phyloP scores from a whole-genome alignment of 2,888 invertebrate genomes.

The Lithophane leautieri region DNA sequence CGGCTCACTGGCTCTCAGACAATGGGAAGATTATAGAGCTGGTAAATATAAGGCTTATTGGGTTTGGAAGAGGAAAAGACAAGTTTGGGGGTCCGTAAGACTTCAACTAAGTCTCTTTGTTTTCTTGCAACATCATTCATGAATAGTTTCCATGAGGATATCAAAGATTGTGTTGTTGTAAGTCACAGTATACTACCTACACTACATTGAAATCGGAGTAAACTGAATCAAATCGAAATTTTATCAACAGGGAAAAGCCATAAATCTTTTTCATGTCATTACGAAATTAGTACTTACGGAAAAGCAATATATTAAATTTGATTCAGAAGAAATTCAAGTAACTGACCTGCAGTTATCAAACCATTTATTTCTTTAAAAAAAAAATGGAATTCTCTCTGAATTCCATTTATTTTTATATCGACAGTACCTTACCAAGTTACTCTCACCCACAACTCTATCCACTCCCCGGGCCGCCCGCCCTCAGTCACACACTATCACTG shows the following conservation, averaged over 20 bases:
- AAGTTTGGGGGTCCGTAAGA: neutral
- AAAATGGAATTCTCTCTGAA: too few relatives aligned
- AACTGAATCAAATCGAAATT: neutral
- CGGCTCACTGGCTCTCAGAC: constrained; percentile 73
- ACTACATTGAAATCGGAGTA: too few relatives aligned
- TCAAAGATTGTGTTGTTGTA: neutral
- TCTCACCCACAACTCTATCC: constrained; percentile 32
- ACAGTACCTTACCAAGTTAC: neutral
- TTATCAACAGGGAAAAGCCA: neutral
- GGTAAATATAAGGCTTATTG: constrained; percentile 45
- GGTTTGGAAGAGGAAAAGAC: constrained; percentile 2
- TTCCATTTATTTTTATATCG: neutral
- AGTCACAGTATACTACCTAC: neutral
- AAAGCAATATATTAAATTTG: too few relatives aligned
- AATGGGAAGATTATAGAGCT: constrained; percentile 70
- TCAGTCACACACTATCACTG: constrained; percentile 53
- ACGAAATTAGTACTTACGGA: too few relatives aligned
- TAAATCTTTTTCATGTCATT: too few relatives aligned
- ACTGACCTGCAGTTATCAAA: neutral
- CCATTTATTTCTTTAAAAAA: too few relatives aligned
- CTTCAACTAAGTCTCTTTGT: neutral
- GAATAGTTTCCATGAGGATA: neutral
- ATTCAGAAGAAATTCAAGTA: too few relatives aligned
- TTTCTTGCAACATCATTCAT: neutral
- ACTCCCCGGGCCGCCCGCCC: constrained; percentile 21